Conservation (phyloP, 37 sponge, comb jelly and placozoan species). For the Amphimedon queenslandica region DNA sequence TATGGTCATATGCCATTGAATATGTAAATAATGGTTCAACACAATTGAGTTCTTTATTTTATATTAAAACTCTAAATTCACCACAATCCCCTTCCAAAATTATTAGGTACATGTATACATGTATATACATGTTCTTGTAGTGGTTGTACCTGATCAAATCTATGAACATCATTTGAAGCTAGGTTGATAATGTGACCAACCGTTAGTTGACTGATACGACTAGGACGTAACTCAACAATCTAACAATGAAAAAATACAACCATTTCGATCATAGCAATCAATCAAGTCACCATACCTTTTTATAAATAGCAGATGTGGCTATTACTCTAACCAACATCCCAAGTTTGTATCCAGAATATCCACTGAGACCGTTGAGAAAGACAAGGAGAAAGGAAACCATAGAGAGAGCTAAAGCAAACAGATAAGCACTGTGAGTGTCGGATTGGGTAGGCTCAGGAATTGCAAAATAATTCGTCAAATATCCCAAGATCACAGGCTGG, state of each 20-base stretch:
- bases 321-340: constrained; percentile 53
- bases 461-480: constrained; percentile 52
- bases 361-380: background rate
- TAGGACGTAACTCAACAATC: constrained; percentile 52
- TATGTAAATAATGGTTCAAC: no score
- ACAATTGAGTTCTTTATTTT: no score
- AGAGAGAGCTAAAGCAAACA: constrained; percentile 50
- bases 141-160: constrained; percentile 79
- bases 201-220: constrained; percentile 49
- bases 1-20: no score
- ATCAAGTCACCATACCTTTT: constrained; percentile 31
- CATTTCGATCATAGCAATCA: background rate
- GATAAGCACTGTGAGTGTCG: constrained; percentile 49
- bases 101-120: no score
- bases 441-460: constrained; percentile 10
- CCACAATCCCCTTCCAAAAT: no score
- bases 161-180: constrained; percentile 79
- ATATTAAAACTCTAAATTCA: no score
- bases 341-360: constrained; percentile 35
- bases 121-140: no score
- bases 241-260: background rate
- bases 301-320: constrained; percentile 58
- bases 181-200: constrained; percentile 77
- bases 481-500: constrained; percentile 57
- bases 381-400: background rate